Conservation (phyloP, 2,113 vertebrate species). For the Columbina picui region DNA sequence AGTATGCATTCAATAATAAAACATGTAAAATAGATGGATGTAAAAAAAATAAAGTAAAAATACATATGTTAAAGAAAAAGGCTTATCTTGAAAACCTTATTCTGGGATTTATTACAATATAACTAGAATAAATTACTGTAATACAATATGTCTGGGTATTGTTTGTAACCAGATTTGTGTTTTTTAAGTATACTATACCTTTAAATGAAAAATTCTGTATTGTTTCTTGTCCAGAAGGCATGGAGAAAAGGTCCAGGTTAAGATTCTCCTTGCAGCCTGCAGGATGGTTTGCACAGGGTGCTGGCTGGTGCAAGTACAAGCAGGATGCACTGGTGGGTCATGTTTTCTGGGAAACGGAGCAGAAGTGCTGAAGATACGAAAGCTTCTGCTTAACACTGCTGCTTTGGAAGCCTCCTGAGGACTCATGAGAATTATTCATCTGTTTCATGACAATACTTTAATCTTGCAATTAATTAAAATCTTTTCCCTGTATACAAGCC, state of each 20-base stretch:
- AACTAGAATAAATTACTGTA: neutral
- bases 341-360: constrained; percentile 29
- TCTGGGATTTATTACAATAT: neutral
- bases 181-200: neutral
- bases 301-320: neutral
- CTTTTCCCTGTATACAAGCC: constrained; percentile 53
- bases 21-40: neutral
- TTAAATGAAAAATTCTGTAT: neutral
- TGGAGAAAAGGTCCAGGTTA: neutral
- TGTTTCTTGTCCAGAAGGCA: neutral
- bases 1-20: neutral
- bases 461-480: constrained; percentile 75
- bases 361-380: neutral
- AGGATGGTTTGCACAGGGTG: neutral
- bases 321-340: neutral
- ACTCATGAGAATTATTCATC: constrained; percentile 65
- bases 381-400: constrained; percentile 51
- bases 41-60: neutral
- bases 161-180: neutral
- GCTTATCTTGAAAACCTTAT: neutral
- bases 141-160: neutral
- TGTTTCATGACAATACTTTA: constrained; percentile 74
- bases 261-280: neutral
- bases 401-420: constrained; percentile 47
- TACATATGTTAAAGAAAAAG: neutral